Evolutionary conservation across 2,113 vertebrate species (phyloP), one percentile per base, ranked within the genome.

Genomic region (Mus musculus): DNA sequence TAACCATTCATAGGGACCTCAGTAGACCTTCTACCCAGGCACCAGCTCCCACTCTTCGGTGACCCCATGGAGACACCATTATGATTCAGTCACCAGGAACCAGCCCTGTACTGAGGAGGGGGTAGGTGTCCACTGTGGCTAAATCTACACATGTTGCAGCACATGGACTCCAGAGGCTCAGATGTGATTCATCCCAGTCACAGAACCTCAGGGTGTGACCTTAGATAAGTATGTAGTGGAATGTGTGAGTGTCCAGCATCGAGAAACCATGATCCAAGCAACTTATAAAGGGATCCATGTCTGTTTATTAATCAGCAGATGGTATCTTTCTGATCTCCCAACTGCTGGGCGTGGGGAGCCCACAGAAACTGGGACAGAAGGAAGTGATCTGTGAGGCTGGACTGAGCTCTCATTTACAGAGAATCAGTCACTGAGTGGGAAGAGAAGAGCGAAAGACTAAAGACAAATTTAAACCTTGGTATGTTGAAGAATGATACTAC

Each of bases 261-360:
- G 94, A 94, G 97, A 97, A 95, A 97, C 97, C 65, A 95, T 96
- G 96, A 98, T 95, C 97, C 97, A 97, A 98, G 97, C 98, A 98
- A 96, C 88, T 98, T 98, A 95, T 65, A 96, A 96, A 96, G 94
- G 97, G 98, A 84, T 92, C 96, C 90, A 90, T 81, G 95, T 98
- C 97, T 98, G 98, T 98, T 98, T 98, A 98, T 97, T 97, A 96
- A 88, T 98, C 5, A 11, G 95, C 98, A 98, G 98, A 98, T 98
- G 98, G 97, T 98, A 95, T 98, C 98, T 97, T 98, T 98, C 98
- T 96, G 94, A 98, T 98, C 90, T 97, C 30, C 85, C 88, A 98
- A 97, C 94, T 96, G 97, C 91, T 97, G 95, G 95, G 88, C 0
- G 94, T 97, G 96, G 97, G 97, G 98, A 97, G 90, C 92, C 94